Conservation (phyloP, 37 sponge, comb jelly and placozoan genomes). For the Diacarnus erythraeanus region DNA sequence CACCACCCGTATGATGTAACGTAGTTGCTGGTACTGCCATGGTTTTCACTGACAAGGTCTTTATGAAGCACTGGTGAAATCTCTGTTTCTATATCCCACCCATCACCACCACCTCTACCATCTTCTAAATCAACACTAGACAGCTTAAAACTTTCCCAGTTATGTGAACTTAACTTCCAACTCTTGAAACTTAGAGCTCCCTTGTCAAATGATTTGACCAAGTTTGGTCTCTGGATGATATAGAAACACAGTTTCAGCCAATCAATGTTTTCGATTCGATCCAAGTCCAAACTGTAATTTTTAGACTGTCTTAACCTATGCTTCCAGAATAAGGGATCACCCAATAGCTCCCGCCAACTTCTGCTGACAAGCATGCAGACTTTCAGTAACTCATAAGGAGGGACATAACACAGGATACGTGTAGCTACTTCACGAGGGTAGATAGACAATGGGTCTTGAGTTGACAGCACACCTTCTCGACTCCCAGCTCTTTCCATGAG, state of each 20-base stretch:
- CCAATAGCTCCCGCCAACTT: conserved; percentile 31
- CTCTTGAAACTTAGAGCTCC: conserved; percentile 12
- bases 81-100: conserved; percentile 30
- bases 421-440: conserved; percentile 28
- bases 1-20: conserved; percentile 58
- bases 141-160: not conserved
- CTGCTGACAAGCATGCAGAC: conserved; percentile 38
- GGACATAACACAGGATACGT: conserved; percentile 33
- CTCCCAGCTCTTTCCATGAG: no score
- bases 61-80: not conserved
- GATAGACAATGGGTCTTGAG: conserved; percentile 16
- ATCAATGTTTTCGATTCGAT: conserved; percentile 1
- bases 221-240: conserved; percentile 20
- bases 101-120: conserved; percentile 12
- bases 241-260: conserved; percentile 48
- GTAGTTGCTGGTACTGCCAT: conserved; percentile 30
- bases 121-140: not conserved
- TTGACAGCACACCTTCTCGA: no score
- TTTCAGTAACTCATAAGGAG: conserved; percentile 10
- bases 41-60: conserved; percentile 40
- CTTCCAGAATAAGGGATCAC: conserved; percentile 48
- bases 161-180: conserved; percentile 13
- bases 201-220: conserved; percentile 17
- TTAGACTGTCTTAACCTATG: conserved; percentile 13
- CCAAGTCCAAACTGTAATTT: conserved; percentile 20